Conservation (phyloP, 2,888 invertebrate species). For the Apodemia mormo region DNA sequence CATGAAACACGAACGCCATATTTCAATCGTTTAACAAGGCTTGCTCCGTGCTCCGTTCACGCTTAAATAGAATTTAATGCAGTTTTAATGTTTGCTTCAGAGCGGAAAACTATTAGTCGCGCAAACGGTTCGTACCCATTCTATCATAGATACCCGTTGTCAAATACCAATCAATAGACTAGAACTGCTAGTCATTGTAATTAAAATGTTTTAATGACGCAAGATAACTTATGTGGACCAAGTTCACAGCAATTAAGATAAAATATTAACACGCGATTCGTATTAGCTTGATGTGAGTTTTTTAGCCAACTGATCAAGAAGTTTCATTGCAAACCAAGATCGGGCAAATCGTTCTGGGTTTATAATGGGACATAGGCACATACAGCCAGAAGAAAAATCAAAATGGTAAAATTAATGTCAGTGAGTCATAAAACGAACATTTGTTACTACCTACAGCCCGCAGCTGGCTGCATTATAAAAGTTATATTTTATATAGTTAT, state of each 20-base stretch:
- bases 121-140: slow-evolving; percentile 46
- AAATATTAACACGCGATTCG: background rate
- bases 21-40: slow-evolving; percentile 58
- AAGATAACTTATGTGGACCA: slow-evolving; percentile 14
- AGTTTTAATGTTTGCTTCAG: slow-evolving; percentile 70
- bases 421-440: too few relatives aligned
- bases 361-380: too few relatives aligned
- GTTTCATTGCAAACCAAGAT: too few relatives aligned
- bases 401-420: too few relatives aligned
- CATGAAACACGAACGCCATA: slow-evolving; percentile 54
- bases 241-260: slow-evolving; percentile 12
- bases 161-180: slow-evolving; percentile 8
- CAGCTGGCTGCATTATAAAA: too few relatives aligned
- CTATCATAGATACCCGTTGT: slow-evolving; percentile 3
- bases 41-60: slow-evolving; percentile 57
- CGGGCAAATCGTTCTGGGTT: too few relatives aligned
- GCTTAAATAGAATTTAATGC: slow-evolving; percentile 73
- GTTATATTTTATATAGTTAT: too few relatives aligned
- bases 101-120: slow-evolving; percentile 61
- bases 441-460: too few relatives aligned
- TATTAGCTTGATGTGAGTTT: too few relatives aligned
- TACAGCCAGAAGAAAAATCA: too few relatives aligned
- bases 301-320: too few relatives aligned
- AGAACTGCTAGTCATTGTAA: slow-evolving; percentile 19
- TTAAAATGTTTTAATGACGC: slow-evolving; percentile 14